phyloP scores from a whole-genome alignment of 2,113 vertebrate genomes.

The Burhinus bistriatus region DNA sequence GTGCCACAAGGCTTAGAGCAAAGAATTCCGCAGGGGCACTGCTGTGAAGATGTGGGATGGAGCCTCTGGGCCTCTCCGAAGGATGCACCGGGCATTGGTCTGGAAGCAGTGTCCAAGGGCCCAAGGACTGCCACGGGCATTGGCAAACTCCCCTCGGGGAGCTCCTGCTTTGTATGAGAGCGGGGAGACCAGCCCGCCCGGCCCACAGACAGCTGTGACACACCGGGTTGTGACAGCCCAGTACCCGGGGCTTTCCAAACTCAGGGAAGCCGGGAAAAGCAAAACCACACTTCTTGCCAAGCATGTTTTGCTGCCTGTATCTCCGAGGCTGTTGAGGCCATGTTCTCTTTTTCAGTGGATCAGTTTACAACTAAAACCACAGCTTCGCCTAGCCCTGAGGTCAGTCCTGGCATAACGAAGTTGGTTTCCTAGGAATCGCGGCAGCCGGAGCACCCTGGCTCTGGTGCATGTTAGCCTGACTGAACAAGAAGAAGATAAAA shows the following conservation, averaged over 20 bases:
- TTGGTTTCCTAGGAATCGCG: background rate
- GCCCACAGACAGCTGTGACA: background rate
- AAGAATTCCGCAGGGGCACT: background rate
- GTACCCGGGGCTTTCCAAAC: background rate
- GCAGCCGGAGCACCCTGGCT: background rate
- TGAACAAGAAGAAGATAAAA: background rate
- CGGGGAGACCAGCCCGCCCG: rapidly evolving
- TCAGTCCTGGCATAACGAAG: background rate
- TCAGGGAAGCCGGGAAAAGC: background rate
- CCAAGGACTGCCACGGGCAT: rapidly evolving
- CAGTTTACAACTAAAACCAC: background rate
- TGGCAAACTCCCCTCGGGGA: background rate
- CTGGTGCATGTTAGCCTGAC: background rate
- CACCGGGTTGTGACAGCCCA: background rate
- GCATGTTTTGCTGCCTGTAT: background rate
- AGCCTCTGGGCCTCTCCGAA: background rate
- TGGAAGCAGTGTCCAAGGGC: background rate
- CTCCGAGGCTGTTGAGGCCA: background rate
- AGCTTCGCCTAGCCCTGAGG: background rate
- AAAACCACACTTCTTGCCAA: background rate
- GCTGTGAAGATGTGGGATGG: background rate
- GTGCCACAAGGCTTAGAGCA: background rate
- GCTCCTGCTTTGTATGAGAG: no score
- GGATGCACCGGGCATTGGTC: rapidly evolving
- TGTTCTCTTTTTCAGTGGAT: background rate